Conservation (phyloP, 2,797 vertebrate species). For the Micromesistius poutassou region DNA sequence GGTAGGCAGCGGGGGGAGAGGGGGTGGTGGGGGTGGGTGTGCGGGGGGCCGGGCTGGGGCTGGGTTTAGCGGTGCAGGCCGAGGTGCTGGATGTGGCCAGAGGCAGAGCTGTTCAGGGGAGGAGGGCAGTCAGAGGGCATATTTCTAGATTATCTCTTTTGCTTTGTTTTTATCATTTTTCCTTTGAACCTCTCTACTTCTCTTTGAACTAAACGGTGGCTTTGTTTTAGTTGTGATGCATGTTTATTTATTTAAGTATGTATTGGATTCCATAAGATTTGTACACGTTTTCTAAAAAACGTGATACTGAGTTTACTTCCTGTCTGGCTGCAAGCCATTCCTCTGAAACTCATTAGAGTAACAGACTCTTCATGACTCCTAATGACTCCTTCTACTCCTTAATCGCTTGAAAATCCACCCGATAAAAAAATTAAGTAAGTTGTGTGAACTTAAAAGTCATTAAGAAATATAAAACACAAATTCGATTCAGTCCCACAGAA, state of each 20-base stretch:
- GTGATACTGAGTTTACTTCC: neutral
- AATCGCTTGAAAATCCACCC: neutral
- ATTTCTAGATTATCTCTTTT: neutral
- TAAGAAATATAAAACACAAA: neutral
- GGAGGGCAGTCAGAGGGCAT: slow-evolving; percentile 55
- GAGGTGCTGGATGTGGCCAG: slow-evolving; percentile 61
- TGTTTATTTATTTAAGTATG: neutral
- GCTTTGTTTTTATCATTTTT: neutral
- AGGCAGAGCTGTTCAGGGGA: slow-evolving; percentile 61
- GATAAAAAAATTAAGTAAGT: neutral
- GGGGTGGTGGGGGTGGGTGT: slow-evolving; percentile 28
- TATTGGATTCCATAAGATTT: neutral
- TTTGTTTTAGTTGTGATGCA: neutral
- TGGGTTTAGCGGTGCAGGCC: slow-evolving; percentile 57
- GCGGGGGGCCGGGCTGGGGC: slow-evolving; percentile 44
- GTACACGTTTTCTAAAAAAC: no score
- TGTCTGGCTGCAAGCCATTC: slow-evolving; percentile 57
- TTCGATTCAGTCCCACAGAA: slow-evolving; percentile 45
- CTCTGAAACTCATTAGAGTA: slow-evolving; percentile 57
- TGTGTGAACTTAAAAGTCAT: no score
- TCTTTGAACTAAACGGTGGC: neutral
- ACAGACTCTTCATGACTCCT: slow-evolving; percentile 34
- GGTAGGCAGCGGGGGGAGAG: slow-evolving; percentile 39
- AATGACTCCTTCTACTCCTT: slow-evolving; percentile 36
- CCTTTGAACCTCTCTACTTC: neutral